phyloP scores from a whole-genome alignment of 1,140 invertebrate species.

The Ericerus pela region DNA sequence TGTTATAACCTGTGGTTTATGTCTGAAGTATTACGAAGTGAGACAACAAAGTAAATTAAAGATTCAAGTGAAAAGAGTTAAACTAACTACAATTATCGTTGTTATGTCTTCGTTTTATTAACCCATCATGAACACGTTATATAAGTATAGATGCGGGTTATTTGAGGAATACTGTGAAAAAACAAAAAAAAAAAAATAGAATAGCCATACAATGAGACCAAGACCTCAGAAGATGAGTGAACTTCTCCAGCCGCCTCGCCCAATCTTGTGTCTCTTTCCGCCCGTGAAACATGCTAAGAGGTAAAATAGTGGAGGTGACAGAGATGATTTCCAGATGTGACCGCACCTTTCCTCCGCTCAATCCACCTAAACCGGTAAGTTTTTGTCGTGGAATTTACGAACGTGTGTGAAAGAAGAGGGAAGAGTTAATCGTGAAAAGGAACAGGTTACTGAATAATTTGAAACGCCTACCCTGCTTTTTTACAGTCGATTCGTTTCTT shows the following conservation, averaged over 20 bases:
- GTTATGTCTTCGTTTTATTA: slow-evolving; percentile 6
- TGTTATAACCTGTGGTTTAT: slow-evolving; percentile 8
- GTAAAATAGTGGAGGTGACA: not conserved
- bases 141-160: not conserved
- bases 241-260: no score
- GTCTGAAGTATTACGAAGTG: not conserved
- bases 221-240: no score
- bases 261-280: not conserved
- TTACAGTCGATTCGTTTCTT: not conserved
- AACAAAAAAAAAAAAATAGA: not conserved
- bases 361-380: not conserved
- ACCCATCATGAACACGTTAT: no score
- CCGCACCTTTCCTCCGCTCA: not conserved
- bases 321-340: slow-evolving; percentile 11
- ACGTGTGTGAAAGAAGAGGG: not conserved
- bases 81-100: slow-evolving; percentile 9
- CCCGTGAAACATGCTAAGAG: slow-evolving; percentile 1
- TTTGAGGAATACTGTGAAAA: not conserved
- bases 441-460: slow-evolving; percentile 3
- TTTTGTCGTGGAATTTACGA: not conserved
- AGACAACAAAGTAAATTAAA: slow-evolving; percentile 9
- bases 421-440: no score
- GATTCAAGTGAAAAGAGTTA: slow-evolving; percentile 3
- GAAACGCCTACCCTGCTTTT: not conserved
- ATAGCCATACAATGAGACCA: no score